Percentiles rank a stretch among this genome's conserved stretches.
phyloP scores from a whole-genome alignment of 2,113 vertebrate species.

The Trogon surrucura region DNA sequence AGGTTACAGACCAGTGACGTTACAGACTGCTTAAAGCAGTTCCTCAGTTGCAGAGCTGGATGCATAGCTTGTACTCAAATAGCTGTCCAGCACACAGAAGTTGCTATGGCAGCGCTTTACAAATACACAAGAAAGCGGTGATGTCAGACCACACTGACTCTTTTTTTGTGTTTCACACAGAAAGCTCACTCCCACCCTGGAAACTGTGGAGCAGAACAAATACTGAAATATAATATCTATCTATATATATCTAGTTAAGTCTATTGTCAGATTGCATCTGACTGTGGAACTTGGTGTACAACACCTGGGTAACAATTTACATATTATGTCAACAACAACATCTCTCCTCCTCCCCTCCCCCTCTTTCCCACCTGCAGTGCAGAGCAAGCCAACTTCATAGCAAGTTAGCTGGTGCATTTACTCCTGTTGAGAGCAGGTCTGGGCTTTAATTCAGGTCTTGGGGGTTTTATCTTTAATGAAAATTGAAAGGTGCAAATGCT shows the following conservation, averaged over 20 bases:
- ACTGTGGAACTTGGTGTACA: neutral
- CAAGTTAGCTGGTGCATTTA: neutral
- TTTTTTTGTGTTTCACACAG: neutral
- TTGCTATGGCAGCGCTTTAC: conserved; percentile 8
- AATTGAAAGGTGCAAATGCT: conserved; percentile 49
- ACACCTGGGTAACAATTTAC: conserved; percentile 11
- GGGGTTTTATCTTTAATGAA: neutral
- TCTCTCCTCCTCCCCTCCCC: neutral
- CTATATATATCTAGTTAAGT: neutral
- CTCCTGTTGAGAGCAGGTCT: neutral
- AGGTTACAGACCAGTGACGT: neutral
- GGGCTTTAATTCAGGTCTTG: neutral
- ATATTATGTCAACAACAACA: neutral
- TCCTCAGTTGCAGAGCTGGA: neutral
- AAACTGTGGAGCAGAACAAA: neutral
- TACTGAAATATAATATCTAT: neutral
- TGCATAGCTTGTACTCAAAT: neutral
- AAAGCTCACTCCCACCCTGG: neutral
- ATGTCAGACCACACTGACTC: neutral
- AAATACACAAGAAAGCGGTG: neutral
- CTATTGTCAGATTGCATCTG: neutral
- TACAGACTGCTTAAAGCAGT: neutral
- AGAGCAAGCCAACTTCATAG: neutral
- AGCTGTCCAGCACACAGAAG: neutral
- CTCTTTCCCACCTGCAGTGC: neutral